These are phyloP conservation scores for Argopecten irradians DNA, from an alignment of 1,140 invertebrate species.

Conservation along the genomic window DNA sequence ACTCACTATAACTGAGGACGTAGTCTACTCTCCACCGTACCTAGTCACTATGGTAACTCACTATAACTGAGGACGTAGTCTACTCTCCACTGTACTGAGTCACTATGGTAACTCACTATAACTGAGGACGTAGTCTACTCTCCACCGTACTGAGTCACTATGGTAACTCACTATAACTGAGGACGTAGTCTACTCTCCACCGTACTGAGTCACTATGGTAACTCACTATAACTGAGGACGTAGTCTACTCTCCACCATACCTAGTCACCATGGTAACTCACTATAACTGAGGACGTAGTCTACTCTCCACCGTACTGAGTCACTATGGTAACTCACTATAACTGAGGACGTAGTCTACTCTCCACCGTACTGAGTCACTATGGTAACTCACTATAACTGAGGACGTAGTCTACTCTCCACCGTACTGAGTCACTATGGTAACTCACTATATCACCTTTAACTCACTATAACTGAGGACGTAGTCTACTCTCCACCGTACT, in stretches of 20 bases:
- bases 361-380: conserved; percentile 59
- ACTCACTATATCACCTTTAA: neutral
- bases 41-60: too few relatives aligned
- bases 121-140: too few relatives aligned
- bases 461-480: neutral
- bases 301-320: conserved; percentile 14
- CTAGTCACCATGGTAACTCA: conserved; percentile 31
- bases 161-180: too few relatives aligned
- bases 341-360: conserved; percentile 58
- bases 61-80: too few relatives aligned
- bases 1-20: too few relatives aligned
- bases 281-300: conserved; percentile 58
- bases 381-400: neutral
- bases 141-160: too few relatives aligned
- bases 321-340: neutral
- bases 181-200: too few relatives aligned
- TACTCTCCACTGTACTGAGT: too few relatives aligned
- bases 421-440: neutral
- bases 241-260: neutral
- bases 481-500: neutral
- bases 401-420: neutral
- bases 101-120: too few relatives aligned
- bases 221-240: conserved; percentile 51
- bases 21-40: too few relatives aligned
- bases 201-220: too few relatives aligned